These are phyloP conservation scores for Acropora yongei DNA, from an alignment of 64 coral and sea anemone species.

Conservation along the genomic window DNA sequence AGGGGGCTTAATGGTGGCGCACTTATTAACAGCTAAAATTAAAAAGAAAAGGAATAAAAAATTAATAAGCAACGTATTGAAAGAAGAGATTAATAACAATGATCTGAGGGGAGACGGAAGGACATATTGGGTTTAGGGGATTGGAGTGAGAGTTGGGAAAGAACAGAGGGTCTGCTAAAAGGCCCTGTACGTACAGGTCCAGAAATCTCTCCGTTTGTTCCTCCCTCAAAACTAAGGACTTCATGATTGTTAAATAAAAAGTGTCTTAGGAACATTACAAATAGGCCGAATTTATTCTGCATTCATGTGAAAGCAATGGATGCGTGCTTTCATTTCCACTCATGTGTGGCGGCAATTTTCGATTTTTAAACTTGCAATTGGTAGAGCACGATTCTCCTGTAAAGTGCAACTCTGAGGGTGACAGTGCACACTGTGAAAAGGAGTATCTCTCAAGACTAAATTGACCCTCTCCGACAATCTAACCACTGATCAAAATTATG, in stretches of 20 bases:
- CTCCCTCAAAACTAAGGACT: not conserved
- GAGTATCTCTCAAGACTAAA: not conserved
- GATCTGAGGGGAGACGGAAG: not conserved
- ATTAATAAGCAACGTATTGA: not conserved
- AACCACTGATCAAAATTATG: not conserved
- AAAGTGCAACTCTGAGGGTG: not conserved
- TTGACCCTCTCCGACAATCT: not conserved
- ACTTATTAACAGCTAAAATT: conserved; percentile 31
- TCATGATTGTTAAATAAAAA: not conserved
- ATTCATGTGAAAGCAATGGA: not conserved
- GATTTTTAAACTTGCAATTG: not conserved
- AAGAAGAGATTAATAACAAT: not conserved
- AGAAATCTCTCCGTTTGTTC: not conserved
- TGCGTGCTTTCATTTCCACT: not conserved
- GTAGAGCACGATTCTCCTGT: not conserved
- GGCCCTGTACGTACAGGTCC: not conserved
- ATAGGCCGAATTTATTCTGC: not conserved
- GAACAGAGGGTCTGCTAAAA: not conserved
- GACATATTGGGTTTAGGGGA: not conserved
- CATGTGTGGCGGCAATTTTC: not conserved
- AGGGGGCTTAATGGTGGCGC: not conserved
- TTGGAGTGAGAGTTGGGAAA: not conserved
- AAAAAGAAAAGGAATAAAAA: not conserved
- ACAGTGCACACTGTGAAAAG: not conserved
- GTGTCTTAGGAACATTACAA: not conserved